Evolutionary conservation across 2,797 vertebrate genomes (phyloP).

Genomic region (Lemur catta): DNA sequence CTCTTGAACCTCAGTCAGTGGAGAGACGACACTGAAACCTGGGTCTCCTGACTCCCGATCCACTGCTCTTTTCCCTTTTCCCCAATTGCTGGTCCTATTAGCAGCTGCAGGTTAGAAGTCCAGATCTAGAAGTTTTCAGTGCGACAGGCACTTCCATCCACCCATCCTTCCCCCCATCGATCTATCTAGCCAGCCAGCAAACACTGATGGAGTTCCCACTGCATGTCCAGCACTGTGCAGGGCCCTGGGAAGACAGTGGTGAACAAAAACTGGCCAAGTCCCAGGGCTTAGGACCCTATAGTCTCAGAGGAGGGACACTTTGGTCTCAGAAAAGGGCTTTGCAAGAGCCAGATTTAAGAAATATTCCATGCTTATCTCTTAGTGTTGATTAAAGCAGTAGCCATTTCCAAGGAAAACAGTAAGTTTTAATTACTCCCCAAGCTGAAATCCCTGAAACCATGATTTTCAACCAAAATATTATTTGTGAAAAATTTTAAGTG

Average conservation of each 20-base stretch:
- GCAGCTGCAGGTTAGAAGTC: not conserved
- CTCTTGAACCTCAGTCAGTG: not conserved
- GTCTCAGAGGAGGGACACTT: not conserved
- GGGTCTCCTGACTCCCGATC: not conserved
- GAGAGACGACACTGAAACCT: too few species aligned
- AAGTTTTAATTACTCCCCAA: not conserved
- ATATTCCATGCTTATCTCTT: not conserved
- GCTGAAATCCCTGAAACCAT: not conserved
- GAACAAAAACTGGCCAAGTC: not conserved
- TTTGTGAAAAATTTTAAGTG: not conserved
- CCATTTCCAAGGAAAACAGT: not conserved
- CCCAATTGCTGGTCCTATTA: not conserved
- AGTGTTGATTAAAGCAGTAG: not conserved
- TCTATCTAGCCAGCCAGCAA: too few species aligned
- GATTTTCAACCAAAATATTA: not conserved
- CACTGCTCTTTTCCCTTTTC: not conserved
- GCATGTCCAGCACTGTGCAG: not conserved
- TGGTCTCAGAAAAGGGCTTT: not conserved
- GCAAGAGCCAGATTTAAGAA: not conserved
- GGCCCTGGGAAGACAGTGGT: not conserved
- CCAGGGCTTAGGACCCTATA: accelerated
- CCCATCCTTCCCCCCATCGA: not conserved
- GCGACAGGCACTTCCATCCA: too few species aligned
- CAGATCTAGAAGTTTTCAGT: not conserved
- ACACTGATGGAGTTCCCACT: not conserved